A percentile compares a stretch with the other conserved stretches of the same genome.
Conservation (phyloP, 2,113 vertebrate genomes). For the Opisthocomus hoazin region DNA sequence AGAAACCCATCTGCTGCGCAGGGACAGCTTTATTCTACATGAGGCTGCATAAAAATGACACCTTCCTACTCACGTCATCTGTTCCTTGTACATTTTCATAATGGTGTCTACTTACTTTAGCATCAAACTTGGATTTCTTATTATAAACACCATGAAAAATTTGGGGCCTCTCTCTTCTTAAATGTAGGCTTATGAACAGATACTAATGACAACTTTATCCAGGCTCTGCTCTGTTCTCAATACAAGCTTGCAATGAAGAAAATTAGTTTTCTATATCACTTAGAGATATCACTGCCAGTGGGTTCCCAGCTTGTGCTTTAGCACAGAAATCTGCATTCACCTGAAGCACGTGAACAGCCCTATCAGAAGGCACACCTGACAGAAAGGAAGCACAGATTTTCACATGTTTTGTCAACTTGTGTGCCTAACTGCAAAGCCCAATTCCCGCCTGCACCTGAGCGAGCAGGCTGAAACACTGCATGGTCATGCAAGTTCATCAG, state of each 20-base stretch:
- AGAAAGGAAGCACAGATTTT: background rate
- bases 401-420: background rate
- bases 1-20: constrained; percentile 43
- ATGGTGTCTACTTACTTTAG: constrained; percentile 9
- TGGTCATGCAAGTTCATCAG: background rate
- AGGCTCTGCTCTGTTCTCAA: background rate
- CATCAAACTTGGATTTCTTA: constrained; percentile 8
- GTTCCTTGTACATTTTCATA: constrained; percentile 18
- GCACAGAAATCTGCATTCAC: background rate
- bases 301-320: background rate
- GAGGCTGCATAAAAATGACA: background rate
- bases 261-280: background rate
- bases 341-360: background rate
- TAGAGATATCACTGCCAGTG: background rate
- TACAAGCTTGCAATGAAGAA: background rate
- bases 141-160: constrained; percentile 32
- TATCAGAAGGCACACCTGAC: background rate
- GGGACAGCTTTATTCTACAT: constrained; percentile 18
- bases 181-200: background rate
- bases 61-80: constrained; percentile 58
- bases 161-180: background rate
- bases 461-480: background rate
- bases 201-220: background rate
- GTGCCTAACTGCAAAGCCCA: background rate
- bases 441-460: rapidly evolving